phyloP scores from a whole-genome alignment of 2,888 invertebrate species.

The Diarsia dahlii region DNA sequence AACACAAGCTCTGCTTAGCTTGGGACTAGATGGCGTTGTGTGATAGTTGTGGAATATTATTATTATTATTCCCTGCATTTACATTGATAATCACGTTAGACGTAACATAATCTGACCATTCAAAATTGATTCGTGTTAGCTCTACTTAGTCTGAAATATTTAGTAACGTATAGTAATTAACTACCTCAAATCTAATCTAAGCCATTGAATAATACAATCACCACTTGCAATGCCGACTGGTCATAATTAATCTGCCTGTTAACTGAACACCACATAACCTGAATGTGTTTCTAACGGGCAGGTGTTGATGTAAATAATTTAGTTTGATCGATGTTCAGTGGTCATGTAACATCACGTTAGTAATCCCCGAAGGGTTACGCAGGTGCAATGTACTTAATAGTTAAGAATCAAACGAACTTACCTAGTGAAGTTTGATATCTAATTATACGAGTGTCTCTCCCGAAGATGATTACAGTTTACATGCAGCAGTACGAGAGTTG shows the following conservation, averaged over 20 bases:
- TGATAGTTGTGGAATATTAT: too few species aligned
- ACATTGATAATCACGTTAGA: not conserved
- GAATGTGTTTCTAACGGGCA: conserved; percentile 19
- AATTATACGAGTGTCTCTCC: too few species aligned
- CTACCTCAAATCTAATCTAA: conserved; percentile 25
- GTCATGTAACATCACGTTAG: not conserved
- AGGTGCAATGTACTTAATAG: too few species aligned
- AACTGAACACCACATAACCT: conserved; percentile 11
- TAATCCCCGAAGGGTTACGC: too few species aligned
- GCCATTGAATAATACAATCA: conserved; percentile 44
- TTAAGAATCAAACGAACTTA: too few species aligned
- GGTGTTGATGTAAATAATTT: conserved; percentile 36
- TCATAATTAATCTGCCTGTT: conserved; percentile 50
- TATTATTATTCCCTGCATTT: too few species aligned
- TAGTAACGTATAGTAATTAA: not conserved
- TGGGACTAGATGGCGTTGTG: too few species aligned
- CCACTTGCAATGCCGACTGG: conserved; percentile 20
- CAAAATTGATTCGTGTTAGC: not conserved
- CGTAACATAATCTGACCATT: not conserved
- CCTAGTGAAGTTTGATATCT: too few species aligned
- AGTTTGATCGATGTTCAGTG: conserved; percentile 10
- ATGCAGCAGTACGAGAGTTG: too few species aligned
- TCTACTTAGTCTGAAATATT: conserved; percentile 4
- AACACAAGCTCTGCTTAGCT: too few species aligned
- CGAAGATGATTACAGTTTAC: too few species aligned